Evolutionary conservation across 2,113 vertebrate species (phyloP), one percentile per base, ranked within the genome.

Genomic region (Heterotis niloticus): DNA sequence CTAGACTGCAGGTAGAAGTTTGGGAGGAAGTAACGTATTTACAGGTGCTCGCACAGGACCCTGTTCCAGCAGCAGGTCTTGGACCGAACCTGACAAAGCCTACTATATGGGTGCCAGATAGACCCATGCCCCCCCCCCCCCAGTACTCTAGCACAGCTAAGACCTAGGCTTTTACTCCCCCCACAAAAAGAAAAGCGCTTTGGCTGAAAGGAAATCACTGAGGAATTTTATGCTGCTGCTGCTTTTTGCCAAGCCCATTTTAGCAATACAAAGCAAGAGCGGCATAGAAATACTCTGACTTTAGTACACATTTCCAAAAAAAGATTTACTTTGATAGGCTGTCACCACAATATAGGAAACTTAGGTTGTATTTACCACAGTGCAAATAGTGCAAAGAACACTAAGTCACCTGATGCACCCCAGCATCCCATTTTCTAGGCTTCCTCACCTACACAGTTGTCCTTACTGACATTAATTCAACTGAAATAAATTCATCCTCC

Each of bases 221-320:
- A 73, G 76, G 79, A 80, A 80, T 80, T 66, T 62, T 80, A 44
- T 68, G 74, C 62, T 51, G 10, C 56, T 29, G 64, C 60, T 69
- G 75, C 73, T 52, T 64, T 80, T 76, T 80, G 73, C 79, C 79
- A 80, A 76, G 73, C 79, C 76, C 73, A 76, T 80, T 80, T 80
- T 67, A 56, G 74, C 70, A 79, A 79, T 79, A 74, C 71, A 79
- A 65, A 79, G 78, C 34, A 68, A 16, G 79, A 65, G 24, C 73
- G 54, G 29, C 24, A 67, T 69, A 52, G 79, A 80, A 76, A 80
- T 24, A 76, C 79, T 59, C 52, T 80, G 34, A 44, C 34, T 44
- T 44, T 44, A 7, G 34, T 44, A 7, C 34, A 44, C 3, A 44
- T n/a, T 72, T 71, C 29, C 44, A 51, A 26, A 52, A 54, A 57